A percentile compares a stretch with the other conserved stretches of the same genome.
phyloP scores from a whole-genome alignment of 2,888 invertebrate species.

The Dynastes maya region DNA sequence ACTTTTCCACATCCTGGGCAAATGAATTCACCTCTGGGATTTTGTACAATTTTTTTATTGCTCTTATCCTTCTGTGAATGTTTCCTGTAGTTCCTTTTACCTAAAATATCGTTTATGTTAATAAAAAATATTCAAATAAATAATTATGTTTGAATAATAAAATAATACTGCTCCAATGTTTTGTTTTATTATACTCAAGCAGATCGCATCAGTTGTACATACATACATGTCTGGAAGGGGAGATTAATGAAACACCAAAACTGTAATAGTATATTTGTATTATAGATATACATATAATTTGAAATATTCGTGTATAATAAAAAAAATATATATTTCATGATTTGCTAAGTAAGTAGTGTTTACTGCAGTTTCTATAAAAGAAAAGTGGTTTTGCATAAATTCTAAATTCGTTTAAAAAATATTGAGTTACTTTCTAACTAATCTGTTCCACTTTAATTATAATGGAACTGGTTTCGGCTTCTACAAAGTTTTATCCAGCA shows the following conservation, averaged over 20 bases:
- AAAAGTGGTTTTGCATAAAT: too few relatives aligned
- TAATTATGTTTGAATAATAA: neutral
- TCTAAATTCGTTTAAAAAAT: too few relatives aligned
- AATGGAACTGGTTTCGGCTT: too few relatives aligned
- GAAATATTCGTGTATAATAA: neutral
- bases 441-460: too few relatives aligned
- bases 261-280: neutral
- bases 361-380: too few relatives aligned
- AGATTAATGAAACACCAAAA: neutral
- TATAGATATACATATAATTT: neutral
- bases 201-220: neutral
- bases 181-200: neutral
- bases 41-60: conserved; percentile 54
- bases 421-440: too few relatives aligned
- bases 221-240: neutral
- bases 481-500: too few relatives aligned
- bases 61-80: conserved; percentile 29
- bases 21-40: conserved; percentile 58
- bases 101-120: conserved; percentile 41
- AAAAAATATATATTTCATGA: too few relatives aligned
- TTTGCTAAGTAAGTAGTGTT: too few relatives aligned
- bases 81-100: conserved; percentile 34
- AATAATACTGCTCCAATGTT: too few relatives aligned
- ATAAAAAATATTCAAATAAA: neutral
- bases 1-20: conserved; percentile 83